Percentiles rank a stretch among this genome's conserved stretches.
Evolutionary conservation across 2,888 invertebrate species (phyloP).

Genomic region (Drosophila nr. fundita): DNA sequence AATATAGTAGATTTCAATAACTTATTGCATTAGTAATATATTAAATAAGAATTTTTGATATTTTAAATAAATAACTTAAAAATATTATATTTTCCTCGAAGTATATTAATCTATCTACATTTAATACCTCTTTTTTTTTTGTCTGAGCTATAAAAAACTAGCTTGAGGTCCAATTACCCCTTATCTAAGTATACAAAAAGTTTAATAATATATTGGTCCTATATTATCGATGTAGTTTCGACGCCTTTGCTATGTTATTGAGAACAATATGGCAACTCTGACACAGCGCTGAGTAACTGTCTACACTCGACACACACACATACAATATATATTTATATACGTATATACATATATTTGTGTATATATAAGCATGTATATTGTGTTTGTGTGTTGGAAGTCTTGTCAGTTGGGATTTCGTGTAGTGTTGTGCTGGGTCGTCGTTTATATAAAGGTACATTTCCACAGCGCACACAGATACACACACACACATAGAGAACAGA

Average conservation of each 20-base stretch:
- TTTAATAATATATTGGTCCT: slow-evolving; percentile 10
- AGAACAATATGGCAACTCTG: slow-evolving; percentile 66
- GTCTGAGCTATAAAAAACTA: no score
- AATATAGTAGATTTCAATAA: neutral
- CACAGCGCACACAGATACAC: slow-evolving; percentile 50
- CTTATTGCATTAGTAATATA: neutral
- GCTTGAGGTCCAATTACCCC: neutral
- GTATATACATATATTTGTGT: slow-evolving; percentile 37
- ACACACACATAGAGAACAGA: slow-evolving; percentile 20
- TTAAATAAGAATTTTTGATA: neutral
- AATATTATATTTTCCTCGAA: neutral
- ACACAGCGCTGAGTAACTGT: slow-evolving; percentile 70
- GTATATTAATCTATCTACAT: neutral
- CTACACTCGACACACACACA: slow-evolving; percentile 43
- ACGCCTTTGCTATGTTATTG: slow-evolving; percentile 20
- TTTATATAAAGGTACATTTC: slow-evolving; percentile 80
- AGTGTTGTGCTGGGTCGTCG: slow-evolving; percentile 73
- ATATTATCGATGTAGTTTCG: slow-evolving; percentile 31
- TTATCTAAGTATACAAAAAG: neutral
- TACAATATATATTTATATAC: slow-evolving; percentile 27
- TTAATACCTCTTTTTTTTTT: neutral
- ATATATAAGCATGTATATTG: slow-evolving; percentile 53
- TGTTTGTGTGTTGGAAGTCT: slow-evolving; percentile 63
- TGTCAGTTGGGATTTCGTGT: slow-evolving; percentile 83
- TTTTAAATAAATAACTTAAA: neutral